Conservation (phyloP, 1,140 invertebrate genomes). For the Bombus waltoni region DNA sequence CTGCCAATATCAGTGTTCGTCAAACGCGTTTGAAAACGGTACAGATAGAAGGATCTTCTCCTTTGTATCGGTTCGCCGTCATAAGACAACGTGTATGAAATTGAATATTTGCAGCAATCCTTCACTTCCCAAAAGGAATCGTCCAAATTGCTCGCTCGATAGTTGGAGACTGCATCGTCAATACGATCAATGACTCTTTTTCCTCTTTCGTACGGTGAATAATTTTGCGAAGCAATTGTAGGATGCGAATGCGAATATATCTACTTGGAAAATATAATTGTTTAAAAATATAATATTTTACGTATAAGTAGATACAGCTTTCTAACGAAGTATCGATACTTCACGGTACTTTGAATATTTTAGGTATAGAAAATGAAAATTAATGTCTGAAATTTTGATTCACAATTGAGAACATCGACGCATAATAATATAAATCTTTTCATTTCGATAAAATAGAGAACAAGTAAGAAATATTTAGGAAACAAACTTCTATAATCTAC, state of each 20-base stretch:
- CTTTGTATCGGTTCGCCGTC: not conserved
- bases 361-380: not conserved
- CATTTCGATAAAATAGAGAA: not conserved
- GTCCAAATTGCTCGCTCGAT: not conserved
- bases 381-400: not conserved
- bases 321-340: not conserved
- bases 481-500: too few relatives aligned
- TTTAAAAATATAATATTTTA: not conserved
- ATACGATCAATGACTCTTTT: not conserved
- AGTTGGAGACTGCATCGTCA: too few relatives aligned
- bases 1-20: slow-evolving; percentile 46
- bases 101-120: slow-evolving; percentile 9
- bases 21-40: slow-evolving; percentile 11
- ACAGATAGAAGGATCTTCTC: not conserved
- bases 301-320: not conserved
- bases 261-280: too few relatives aligned
- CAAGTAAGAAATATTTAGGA: not conserved
- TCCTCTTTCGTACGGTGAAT: too few relatives aligned
- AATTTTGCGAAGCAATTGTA: too few relatives aligned
- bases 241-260: not conserved
- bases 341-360: not conserved
- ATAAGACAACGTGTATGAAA: slow-evolving; percentile 13
- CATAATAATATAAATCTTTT: not conserved
- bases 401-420: not conserved
- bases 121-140: not conserved